Evolutionary conservation across 1,140 invertebrate species (phyloP).

Genomic region (Chironomus striatipennis): DNA sequence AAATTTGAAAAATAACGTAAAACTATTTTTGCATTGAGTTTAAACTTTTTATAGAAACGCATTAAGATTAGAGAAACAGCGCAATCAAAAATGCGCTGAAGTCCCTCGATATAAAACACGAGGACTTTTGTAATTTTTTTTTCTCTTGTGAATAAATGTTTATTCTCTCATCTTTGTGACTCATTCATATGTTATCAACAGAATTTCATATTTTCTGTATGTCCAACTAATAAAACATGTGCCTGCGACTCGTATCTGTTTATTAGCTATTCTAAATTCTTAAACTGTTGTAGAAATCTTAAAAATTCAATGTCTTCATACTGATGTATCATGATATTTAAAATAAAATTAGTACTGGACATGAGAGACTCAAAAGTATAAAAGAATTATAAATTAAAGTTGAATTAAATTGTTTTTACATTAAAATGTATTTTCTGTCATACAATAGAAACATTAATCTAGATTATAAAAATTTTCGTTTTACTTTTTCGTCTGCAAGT

Average conservation of each 20-base stretch:
- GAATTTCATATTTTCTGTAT: not conserved
- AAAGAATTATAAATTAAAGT: too few species aligned
- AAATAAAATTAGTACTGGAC: too few species aligned
- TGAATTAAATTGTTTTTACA: not conserved
- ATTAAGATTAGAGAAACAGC: too few species aligned
- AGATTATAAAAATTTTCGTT: not conserved
- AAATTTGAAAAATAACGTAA: too few species aligned
- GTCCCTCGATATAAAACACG: too few species aligned
- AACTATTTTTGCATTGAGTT: too few species aligned
- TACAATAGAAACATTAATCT: slow-evolving; percentile 14
- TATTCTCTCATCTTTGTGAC: not conserved
- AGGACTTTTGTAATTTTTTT: not conserved
- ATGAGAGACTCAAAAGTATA: too few species aligned
- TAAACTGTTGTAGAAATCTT: not conserved
- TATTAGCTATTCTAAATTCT: not conserved
- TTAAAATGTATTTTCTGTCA: not conserved
- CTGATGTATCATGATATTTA: not conserved
- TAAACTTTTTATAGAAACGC: too few species aligned
- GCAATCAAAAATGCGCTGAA: too few species aligned
- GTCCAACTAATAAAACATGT: not conserved
- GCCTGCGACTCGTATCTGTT: not conserved
- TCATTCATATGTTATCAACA: not conserved
- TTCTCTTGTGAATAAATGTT: not conserved
- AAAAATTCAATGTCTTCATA: not conserved
- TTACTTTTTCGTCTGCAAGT: not conserved